Percentiles rank a stretch among this genome's conserved stretches.
phyloP scores from a whole-genome alignment of 2,113 vertebrate species.

The Chunga burmeisteri region DNA sequence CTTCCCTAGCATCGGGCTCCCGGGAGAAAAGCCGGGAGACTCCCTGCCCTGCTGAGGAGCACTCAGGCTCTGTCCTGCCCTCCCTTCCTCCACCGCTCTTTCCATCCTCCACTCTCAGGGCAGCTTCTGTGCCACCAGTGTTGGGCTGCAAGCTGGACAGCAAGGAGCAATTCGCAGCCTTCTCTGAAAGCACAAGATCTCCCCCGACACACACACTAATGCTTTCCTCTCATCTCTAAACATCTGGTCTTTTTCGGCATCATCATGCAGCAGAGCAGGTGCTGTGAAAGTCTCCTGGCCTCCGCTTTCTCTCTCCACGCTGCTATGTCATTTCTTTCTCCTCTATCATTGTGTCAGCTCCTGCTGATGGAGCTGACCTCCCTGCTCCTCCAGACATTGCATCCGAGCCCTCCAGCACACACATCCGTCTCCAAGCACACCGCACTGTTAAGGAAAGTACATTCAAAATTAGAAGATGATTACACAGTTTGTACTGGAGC shows the following conservation, averaged over 20 bases:
- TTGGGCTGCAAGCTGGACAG: fast-evolving
- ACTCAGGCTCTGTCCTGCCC: fast-evolving
- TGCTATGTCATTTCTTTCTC: not conserved
- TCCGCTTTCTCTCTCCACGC: not conserved
- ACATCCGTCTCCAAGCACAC: not conserved
- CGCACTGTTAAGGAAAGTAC: not conserved
- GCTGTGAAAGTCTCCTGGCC: not conserved
- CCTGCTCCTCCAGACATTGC: not conserved
- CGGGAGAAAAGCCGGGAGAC: not conserved
- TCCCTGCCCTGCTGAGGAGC: not conserved
- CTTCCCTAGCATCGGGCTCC: fast-evolving
- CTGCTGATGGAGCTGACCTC: slow-evolving; percentile 30
- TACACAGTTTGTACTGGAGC: not conserved
- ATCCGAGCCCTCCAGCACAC: not conserved
- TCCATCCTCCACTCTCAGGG: not conserved
- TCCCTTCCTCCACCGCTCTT: fast-evolving
- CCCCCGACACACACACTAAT: not conserved
- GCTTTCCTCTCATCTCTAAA: not conserved
- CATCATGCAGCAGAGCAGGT: not conserved
- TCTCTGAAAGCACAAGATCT: not conserved
- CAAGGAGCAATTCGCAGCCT: not conserved
- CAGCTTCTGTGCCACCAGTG: not conserved
- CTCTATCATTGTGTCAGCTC: slow-evolving; percentile 22
- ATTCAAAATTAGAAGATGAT: slow-evolving; percentile 7
- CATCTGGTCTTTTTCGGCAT: not conserved